phyloP scores from a whole-genome alignment of 2,113 vertebrate species.

The Phoenicopterus ruber region DNA sequence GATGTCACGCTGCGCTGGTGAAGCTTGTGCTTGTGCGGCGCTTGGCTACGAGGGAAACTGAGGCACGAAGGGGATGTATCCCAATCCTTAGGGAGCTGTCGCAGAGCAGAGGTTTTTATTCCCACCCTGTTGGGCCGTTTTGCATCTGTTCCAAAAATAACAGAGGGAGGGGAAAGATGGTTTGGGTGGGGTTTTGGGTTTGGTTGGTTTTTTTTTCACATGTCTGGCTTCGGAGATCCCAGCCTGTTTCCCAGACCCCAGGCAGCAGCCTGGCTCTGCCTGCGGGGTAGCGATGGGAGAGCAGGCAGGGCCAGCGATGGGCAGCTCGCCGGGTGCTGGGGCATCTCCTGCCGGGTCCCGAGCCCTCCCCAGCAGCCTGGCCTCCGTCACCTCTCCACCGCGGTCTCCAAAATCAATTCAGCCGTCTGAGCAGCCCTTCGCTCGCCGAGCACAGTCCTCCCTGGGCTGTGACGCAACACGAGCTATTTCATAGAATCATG shows the following conservation, averaged over 20 bases:
- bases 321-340: neutral
- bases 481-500: neutral
- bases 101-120: neutral
- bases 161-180: neutral
- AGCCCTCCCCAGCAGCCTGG: neutral
- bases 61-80: neutral
- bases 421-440: neutral
- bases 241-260: neutral
- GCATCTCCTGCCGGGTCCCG: neutral
- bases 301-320: neutral
- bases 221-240: neutral
- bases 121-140: neutral
- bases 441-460: neutral
- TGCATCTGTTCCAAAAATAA: neutral
- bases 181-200: too few relatives aligned
- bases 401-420: neutral
- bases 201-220: accelerated
- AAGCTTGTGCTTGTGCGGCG: accelerated
- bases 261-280: neutral
- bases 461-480: conserved; percentile 7
- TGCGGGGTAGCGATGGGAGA: neutral
- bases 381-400: neutral
- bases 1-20: accelerated
- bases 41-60: neutral
- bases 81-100: neutral